Base-by-base conservation (phyloP, 2,888 invertebrate genomes). In the Steromphala cineraria region DNA sequence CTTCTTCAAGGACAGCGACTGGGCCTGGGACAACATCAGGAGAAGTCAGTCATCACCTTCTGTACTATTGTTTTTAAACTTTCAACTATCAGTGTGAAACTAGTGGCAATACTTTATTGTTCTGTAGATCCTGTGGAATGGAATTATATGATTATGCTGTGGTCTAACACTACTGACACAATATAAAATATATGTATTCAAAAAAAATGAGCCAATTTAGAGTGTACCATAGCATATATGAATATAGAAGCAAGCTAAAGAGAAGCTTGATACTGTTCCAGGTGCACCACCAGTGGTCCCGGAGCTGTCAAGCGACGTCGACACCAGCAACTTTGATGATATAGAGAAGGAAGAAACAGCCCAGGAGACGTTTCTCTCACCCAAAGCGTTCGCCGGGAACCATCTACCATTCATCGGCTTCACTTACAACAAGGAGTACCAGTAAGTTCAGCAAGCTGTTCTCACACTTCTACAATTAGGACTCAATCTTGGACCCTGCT, bases 361-460 rank as follows among this genome's bases (percentile, higher is more conserved):
- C 3, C 97, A 98, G 92, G 99, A 99, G 94, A 96, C 96, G 88
- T 99, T 99, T 94, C 98, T 98, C 40, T 96, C 97, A 88, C 98
- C 99, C 80, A 99, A 98, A 95, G 97, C 98, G 62, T 99, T 99
- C 94, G 98, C 97, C 82, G 99, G 99, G 82, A 99, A 99, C 94
- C 99, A 99, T 94, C 95, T 99, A 89, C 99, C 99, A 2, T 99
- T 99, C 94, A 97, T 99, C 80, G 99, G 99, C 15, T 99, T 99
- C 94, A 99, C 99, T 1, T 99, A 99, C 85, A 92, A 92, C 83
- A 89, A 89, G 80, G 98, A 98, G 93, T 97, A 97, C 94, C 97
- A 97, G 94, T 94, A 89, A 87, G 92, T 91, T 10, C 31, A 13
- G 1, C 13, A 13, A 1, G 40, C 10, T 46, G 13, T 1, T 10